Conservation (phyloP, 2,888 invertebrate genomes). For the Thymelicus lineola region DNA sequence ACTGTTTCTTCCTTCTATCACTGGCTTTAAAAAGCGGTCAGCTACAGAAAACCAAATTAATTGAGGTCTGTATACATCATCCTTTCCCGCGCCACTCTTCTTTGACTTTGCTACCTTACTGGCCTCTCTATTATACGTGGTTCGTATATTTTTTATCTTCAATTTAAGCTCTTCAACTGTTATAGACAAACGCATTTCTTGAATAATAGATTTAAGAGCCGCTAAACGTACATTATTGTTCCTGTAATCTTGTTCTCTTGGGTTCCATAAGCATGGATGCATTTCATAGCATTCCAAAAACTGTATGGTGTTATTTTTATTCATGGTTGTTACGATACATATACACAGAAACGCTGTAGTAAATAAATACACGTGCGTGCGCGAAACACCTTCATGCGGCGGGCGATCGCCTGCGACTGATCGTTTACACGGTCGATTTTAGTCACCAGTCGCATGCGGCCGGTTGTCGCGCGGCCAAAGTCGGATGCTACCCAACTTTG, state of each 20-base stretch:
- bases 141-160: slow-evolving; percentile 53
- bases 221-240: slow-evolving; percentile 49
- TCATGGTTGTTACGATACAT: slow-evolving; percentile 45
- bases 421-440: slow-evolving; percentile 32
- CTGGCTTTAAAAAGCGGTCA: slow-evolving; percentile 54
- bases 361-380: slow-evolving; percentile 25
- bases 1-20: slow-evolving; percentile 51
- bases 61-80: slow-evolving; percentile 52
- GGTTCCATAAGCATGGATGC: slow-evolving; percentile 44
- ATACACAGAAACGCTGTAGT: slow-evolving; percentile 35
- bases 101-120: slow-evolving; percentile 53
- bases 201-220: slow-evolving; percentile 40
- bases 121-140: slow-evolving; percentile 51
- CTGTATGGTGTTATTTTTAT: slow-evolving; percentile 48
- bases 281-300: slow-evolving; percentile 49
- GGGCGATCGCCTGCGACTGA: slow-evolving; percentile 42
- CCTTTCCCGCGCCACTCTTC: slow-evolving; percentile 50
- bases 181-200: slow-evolving; percentile 48
- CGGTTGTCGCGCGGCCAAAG: slow-evolving; percentile 54
- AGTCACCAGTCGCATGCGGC: slow-evolving; percentile 52
- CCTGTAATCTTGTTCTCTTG: slow-evolving; percentile 50
- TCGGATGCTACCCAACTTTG: slow-evolving; percentile 57
- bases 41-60: slow-evolving; percentile 54
- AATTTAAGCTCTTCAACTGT: slow-evolving; percentile 50
- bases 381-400: slow-evolving; percentile 36